Evolutionary conservation across 2,797 vertebrate species (phyloP).

Genomic region (Pseudotriccus pelzelni): DNA sequence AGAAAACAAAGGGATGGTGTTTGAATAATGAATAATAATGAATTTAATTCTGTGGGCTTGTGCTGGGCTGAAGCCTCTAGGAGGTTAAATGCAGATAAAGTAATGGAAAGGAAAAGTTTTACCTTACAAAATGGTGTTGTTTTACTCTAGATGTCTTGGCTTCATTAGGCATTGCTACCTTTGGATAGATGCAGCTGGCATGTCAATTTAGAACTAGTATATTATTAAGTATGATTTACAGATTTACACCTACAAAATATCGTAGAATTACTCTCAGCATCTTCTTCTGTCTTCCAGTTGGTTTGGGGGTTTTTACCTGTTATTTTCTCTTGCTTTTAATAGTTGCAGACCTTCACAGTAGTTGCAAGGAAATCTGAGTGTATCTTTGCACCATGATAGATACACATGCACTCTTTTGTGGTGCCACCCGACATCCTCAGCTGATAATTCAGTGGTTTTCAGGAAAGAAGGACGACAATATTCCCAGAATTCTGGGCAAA

Average conservation of each 20-base stretch:
- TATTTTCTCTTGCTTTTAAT: neutral
- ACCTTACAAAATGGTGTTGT: neutral
- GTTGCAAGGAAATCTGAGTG: neutral
- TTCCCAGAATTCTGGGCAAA: neutral
- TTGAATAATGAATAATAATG: constrained; percentile 81
- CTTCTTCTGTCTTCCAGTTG: neutral
- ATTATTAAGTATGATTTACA: neutral
- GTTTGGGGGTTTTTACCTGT: neutral
- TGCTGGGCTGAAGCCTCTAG: constrained; percentile 61
- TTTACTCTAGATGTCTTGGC: neutral
- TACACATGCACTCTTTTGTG: rapidly evolving
- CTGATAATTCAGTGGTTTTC: neutral
- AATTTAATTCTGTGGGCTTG: constrained; percentile 73
- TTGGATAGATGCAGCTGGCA: neutral
- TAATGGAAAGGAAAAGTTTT: constrained; percentile 66
- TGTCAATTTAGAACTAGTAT: neutral
- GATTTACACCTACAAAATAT: neutral
- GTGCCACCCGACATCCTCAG: neutral
- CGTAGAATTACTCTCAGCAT: neutral
- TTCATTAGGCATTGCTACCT: neutral
- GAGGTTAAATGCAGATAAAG: constrained; percentile 65
- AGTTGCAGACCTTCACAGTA: neutral
- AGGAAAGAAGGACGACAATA: neutral
- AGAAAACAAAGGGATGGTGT: constrained; percentile 80
- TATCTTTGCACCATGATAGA: rapidly evolving